phyloP scores from a whole-genome alignment of 2,113 vertebrate genomes.

The Progne subis region DNA sequence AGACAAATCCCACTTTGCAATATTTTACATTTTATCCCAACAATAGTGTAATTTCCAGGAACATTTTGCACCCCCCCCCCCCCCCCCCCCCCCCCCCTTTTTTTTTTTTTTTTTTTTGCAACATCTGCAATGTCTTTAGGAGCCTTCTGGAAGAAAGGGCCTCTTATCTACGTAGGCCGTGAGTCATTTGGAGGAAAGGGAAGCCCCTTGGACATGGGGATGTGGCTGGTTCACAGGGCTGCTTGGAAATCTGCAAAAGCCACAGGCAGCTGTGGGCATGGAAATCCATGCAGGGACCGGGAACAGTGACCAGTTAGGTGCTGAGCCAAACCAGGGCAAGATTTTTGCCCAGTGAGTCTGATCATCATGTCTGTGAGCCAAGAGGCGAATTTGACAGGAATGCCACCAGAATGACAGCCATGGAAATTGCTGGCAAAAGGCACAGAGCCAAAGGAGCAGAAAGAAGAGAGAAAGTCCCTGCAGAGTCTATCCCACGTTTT shows the following conservation, averaged over 20 bases:
- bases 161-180: not conserved
- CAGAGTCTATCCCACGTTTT: not conserved
- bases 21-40: not conserved
- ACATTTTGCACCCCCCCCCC: not conserved
- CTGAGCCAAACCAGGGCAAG: not conserved
- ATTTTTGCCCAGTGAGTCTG: not conserved
- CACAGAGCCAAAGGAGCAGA: not conserved
- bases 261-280: not conserved
- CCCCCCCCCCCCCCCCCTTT: no score
- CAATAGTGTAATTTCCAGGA: not conserved
- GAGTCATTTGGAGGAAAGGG: constrained; percentile 34
- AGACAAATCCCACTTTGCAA: not conserved
- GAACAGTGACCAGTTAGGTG: not conserved
- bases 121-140: not conserved
- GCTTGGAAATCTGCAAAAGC: not conserved
- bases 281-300: not conserved
- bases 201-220: not conserved
- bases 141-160: constrained; percentile 1
- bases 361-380: not conserved
- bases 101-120: not conserved
- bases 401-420: not conserved
- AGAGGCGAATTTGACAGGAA: not conserved
- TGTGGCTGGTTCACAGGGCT: not conserved
- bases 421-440: not conserved
- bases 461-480: not conserved